Conservation (phyloP, 2,888 invertebrate genomes). For the Pecten maximus region DNA sequence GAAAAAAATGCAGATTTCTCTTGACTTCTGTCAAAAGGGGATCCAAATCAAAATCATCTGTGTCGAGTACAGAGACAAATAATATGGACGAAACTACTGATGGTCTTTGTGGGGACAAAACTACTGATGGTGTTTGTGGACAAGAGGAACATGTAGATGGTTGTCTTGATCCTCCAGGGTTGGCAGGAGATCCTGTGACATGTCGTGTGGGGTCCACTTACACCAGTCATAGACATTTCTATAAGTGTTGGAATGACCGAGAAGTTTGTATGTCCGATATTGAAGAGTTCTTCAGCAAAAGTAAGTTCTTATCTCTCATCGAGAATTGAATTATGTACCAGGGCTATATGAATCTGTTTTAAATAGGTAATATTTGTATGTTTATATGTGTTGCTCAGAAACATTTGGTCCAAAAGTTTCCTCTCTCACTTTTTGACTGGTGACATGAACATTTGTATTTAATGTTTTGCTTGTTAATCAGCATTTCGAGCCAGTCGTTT, state of each 20-base stretch:
- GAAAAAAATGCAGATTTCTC: background rate
- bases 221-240: background rate
- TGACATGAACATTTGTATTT: too few relatives aligned
- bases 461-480: too few relatives aligned
- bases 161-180: background rate
- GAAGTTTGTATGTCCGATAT: background rate
- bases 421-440: too few relatives aligned
- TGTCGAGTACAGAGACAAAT: background rate
- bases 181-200: background rate
- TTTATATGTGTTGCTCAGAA: too few relatives aligned
- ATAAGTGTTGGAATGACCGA: background rate
- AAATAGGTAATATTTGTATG: too few relatives aligned
- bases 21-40: background rate
- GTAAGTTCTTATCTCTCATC: background rate
- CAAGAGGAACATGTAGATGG: background rate
- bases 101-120: too few relatives aligned
- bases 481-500: too few relatives aligned
- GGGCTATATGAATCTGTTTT: too few relatives aligned
- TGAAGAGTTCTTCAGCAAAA: background rate
- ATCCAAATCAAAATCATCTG: background rate
- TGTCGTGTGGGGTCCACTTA: background rate
- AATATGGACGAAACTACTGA: background rate
- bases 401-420: too few relatives aligned
- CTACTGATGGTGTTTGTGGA: background rate
- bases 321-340: too few relatives aligned